Percentiles rank a stretch among this genome's conserved stretches.
These are phyloP conservation scores for Cyanoramphus novaezelandiae DNA, from an alignment of 2,113 vertebrate species.

Conservation along the genomic window DNA sequence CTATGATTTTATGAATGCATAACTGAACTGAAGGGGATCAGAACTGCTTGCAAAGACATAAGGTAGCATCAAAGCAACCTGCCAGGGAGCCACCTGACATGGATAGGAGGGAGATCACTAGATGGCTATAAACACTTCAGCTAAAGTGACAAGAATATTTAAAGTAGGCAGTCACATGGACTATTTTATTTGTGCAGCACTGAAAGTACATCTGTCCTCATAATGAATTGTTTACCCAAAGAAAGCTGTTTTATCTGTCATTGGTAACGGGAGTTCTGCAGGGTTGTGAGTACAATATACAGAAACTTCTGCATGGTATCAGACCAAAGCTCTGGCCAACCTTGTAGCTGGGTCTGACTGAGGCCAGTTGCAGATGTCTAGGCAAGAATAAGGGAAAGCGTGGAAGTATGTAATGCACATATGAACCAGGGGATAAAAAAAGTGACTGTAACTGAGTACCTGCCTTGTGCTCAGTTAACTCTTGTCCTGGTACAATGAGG, in stretches of 20 bases:
- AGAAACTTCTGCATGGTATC: background rate
- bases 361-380: background rate
- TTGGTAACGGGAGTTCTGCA: background rate
- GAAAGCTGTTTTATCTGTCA: background rate
- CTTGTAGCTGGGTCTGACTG: background rate
- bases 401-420: rapidly evolving
- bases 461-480: background rate
- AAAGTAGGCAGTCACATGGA: background rate
- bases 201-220: background rate
- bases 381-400: background rate
- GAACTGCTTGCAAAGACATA: background rate
- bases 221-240: background rate
- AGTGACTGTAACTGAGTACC: background rate
- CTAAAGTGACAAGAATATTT: background rate
- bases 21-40: background rate
- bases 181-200: background rate
- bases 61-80: background rate
- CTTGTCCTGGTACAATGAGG: background rate
- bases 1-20: background rate
- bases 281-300: background rate
- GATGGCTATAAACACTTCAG: background rate
- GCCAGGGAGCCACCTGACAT: background rate
- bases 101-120: background rate
- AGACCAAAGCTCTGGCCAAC: background rate
- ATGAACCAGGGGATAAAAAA: background rate